Base-by-base conservation (phyloP, 2,113 vertebrate genomes). In the Xiphophorus couchianus region DNA sequence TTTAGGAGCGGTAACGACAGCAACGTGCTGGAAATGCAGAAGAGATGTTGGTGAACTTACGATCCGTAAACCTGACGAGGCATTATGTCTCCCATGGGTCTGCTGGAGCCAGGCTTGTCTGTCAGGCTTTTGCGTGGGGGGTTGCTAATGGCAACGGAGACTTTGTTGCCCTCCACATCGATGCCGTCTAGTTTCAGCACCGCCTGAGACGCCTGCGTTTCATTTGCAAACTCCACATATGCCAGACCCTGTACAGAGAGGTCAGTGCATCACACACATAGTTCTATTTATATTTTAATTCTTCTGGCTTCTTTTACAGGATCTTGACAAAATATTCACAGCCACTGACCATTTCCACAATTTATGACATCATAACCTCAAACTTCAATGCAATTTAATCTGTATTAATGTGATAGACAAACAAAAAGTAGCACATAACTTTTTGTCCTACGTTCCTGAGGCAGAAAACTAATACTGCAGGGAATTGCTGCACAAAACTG, bases 61-160 rank as follows among this genome's bases (percentile, higher is more conserved):
- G 94, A 90, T 91, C 97, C 96, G 0, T 95, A 96, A 0, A 80
- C 33, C 83, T 96, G 96, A 0, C 95, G 92, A 0, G 95, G 94
- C 5, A 86, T 73, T 6, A 78, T 28, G 7, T 94, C 30, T 0
- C 88, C 77, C 33, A 22, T 51, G 0, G 87, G 8, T 33, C 78
- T 90, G 81, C 90, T 81, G 0, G 90, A 77, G 54, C 95, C 94
- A 0, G 92, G 65, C 54, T 90, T 94, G 5, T 96, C 95, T 0
- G 77, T 66, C 0, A 62, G 30, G 54, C 90, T 97, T 48, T 97
- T 95, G 4, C 94, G 88, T 0, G 98, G 98, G 0, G 98, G 98
- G 74, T 99, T 99, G 72, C 98, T 99, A 84, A 99, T 98, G 0
- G 97, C 97, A 73, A 98, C 98, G 22, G 96, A 94, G 84, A 99